Percentiles rank a stretch among this genome's conserved stretches.
These are phyloP conservation scores for Hassar affinis DNA, from an alignment of 2,113 vertebrate species.

Conservation along the genomic window DNA sequence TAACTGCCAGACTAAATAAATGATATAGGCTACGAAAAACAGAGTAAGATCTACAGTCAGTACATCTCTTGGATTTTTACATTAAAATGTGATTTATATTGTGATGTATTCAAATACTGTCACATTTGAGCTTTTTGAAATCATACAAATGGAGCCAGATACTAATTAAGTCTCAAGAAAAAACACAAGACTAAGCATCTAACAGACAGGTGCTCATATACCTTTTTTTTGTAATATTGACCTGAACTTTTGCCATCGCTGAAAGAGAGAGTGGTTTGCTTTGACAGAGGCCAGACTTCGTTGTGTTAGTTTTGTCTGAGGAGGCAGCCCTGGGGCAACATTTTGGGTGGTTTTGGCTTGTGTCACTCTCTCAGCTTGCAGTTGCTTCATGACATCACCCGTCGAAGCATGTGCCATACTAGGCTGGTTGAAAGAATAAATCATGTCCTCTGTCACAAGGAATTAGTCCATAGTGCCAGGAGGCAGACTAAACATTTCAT, in stretches of 20 bases:
- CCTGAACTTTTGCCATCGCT: constrained; percentile 57
- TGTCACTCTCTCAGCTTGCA: constrained; percentile 60
- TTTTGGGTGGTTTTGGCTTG: constrained; percentile 60
- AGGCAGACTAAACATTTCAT: constrained; percentile 55
- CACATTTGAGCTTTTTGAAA: not conserved
- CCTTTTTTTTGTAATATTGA: constrained; percentile 55
- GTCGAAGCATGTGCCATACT: constrained; percentile 54
- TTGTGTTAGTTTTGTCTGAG: constrained; percentile 46
- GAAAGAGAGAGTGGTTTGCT: constrained; percentile 46
- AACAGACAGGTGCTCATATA: constrained; percentile 44
- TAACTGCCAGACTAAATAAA: no score
- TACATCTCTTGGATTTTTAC: not conserved
- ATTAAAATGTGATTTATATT: not conserved
- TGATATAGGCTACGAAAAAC: not conserved
- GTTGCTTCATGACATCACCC: constrained; percentile 65
- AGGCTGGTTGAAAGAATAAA: constrained; percentile 56
- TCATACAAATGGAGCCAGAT: not conserved
- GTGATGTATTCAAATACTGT: not conserved
- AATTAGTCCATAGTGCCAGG: constrained; percentile 43
- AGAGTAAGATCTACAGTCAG: not conserved
- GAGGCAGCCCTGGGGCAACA: constrained; percentile 29
- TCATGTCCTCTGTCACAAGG: constrained; percentile 57
- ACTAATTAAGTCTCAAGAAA: constrained; percentile 32
- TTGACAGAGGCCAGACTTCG: constrained; percentile 64
- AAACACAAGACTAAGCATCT: not conserved